phyloP scores from a whole-genome alignment of 1,140 invertebrate genomes.

The Scaptomyza montana region DNA sequence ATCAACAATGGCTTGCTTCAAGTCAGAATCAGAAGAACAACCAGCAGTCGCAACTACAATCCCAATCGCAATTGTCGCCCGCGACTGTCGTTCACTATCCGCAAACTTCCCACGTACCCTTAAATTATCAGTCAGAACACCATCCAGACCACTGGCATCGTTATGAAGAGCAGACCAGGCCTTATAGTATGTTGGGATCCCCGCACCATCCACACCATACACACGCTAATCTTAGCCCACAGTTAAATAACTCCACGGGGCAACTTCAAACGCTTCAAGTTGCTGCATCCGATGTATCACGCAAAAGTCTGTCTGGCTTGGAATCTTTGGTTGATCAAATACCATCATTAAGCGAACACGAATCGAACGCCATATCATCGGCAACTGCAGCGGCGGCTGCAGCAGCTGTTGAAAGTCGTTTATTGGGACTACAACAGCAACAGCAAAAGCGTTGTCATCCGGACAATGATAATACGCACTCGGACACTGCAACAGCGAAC shows the following conservation, averaged over 20 bases:
- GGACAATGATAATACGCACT: constrained; percentile 13
- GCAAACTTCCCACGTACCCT: constrained; percentile 10
- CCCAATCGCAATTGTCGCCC: constrained; percentile 8
- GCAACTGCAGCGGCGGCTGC: constrained; percentile 53
- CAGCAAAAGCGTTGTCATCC: constrained; percentile 48
- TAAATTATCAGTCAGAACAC: constrained; percentile 39
- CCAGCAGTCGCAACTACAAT: background rate
- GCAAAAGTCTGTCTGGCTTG: constrained; percentile 93
- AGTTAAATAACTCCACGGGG: constrained; percentile 45
- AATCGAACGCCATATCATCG: constrained; percentile 43
- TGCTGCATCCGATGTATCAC: constrained; percentile 88
- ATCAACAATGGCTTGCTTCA: constrained; percentile 62
- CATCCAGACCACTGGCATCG: constrained; percentile 50
- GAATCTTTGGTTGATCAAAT: constrained; percentile 96
- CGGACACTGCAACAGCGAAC: constrained; percentile 16
- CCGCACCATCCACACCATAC: constrained; percentile 11
- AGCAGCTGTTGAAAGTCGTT: constrained; percentile 66
- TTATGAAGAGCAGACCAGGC: constrained; percentile 49
- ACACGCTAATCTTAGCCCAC: constrained; percentile 43
- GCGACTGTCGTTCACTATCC: constrained; percentile 45
- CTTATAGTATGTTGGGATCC: constrained; percentile 47
- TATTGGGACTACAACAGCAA: constrained; percentile 61
- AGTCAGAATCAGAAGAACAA: constrained; percentile 21
- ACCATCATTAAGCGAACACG: constrained; percentile 91
- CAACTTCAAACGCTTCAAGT: constrained; percentile 1